phyloP scores from a whole-genome alignment of 2,888 invertebrate species.

The Apocheima hispidaria region DNA sequence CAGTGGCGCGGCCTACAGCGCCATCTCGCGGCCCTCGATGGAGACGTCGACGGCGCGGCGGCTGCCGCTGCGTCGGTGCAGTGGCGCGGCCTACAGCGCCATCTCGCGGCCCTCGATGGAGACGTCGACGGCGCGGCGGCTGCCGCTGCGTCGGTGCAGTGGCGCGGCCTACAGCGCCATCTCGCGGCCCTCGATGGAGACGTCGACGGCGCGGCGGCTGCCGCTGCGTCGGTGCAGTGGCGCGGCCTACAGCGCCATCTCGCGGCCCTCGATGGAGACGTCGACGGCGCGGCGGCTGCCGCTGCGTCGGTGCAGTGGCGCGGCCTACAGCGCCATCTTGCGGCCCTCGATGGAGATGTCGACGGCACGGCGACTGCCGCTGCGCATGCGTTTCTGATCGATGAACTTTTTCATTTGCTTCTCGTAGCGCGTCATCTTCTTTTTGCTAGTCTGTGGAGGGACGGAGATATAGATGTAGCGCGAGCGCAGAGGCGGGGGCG shows the following conservation, averaged over 20 bases:
- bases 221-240: slow-evolving; percentile 4
- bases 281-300: not conserved
- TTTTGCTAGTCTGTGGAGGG: slow-evolving; percentile 88
- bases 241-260: too few relatives aligned
- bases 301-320: slow-evolving; percentile 6
- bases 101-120: slow-evolving; percentile 98
- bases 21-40: slow-evolving; percentile 94
- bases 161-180: too few relatives aligned
- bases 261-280: slow-evolving; percentile 63
- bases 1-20: slow-evolving; percentile 86
- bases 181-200: slow-evolving; percentile 94
- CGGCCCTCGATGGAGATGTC: slow-evolving; percentile 98
- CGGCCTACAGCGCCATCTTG: slow-evolving; percentile 94
- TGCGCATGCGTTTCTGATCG: slow-evolving; percentile 93
- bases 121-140: slow-evolving; percentile 95
- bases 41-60: not conserved
- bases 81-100: slow-evolving; percentile 89
- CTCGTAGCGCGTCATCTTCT: slow-evolving; percentile 95
- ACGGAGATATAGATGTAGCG: not conserved
- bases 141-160: slow-evolving; percentile 45
- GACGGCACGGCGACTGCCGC: slow-evolving; percentile 93
- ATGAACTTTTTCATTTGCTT: slow-evolving; percentile 96
- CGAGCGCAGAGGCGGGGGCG: not conserved
- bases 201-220: slow-evolving; percentile 94
- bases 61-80: not conserved